Evolutionary conservation across 2,888 invertebrate genomes (phyloP).

Genomic region (Balanococcus diminutus): DNA sequence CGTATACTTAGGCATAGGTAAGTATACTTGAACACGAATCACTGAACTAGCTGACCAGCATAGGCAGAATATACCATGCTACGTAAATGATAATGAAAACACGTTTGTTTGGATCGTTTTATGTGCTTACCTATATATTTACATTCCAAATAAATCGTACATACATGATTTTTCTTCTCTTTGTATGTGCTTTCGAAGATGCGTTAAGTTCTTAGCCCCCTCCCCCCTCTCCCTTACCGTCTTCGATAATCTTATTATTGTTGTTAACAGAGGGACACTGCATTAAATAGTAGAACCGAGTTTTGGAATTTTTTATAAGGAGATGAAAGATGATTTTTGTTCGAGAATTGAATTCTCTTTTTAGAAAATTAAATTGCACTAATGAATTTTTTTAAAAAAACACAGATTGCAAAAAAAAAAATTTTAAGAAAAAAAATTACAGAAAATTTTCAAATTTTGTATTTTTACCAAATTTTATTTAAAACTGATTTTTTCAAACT

Average conservation of each 20-base stretch:
- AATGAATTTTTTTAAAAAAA: no score
- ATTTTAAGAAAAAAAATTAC: no score
- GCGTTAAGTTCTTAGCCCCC: background rate
- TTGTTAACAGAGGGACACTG: background rate
- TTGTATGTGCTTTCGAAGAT: background rate
- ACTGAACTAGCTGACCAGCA: background rate
- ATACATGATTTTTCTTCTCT: background rate
- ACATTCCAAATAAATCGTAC: slow-evolving; percentile 9
- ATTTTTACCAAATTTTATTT: no score
- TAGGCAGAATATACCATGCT: background rate
- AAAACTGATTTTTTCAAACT: no score
- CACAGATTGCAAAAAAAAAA: no score
- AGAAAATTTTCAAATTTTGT: no score
- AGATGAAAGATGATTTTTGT: background rate
- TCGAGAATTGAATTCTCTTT: no score
- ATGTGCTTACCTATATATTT: background rate
- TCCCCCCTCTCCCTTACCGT: no score
- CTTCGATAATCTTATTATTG: no score
- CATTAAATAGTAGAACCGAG: background rate
- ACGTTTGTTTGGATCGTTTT: slow-evolving; percentile 2
- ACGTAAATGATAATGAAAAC: slow-evolving; percentile 13
- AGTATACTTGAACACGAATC: background rate
- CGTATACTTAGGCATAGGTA: no score
- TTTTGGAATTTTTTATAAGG: no score
- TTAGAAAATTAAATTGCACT: no score